A percentile compares a stretch with the other conserved stretches of the same genome.
Evolutionary conservation across 2,888 invertebrate genomes (phyloP).

Genomic region (Itoplectis maculator): DNA sequence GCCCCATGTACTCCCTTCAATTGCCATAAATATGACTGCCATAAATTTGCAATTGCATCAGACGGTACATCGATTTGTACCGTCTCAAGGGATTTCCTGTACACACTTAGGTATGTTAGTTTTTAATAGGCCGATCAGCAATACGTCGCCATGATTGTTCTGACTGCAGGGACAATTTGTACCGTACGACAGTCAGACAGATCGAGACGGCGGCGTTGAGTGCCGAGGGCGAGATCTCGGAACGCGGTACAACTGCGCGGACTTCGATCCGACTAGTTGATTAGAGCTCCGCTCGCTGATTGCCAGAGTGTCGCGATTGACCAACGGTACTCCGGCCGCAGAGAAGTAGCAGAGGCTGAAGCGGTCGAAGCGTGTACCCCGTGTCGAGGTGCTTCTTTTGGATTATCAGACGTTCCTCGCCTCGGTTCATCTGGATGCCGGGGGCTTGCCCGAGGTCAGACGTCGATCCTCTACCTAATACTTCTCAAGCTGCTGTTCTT

Average conservation of each 20-base stretch:
- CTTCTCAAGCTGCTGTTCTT: slow-evolving; percentile 61
- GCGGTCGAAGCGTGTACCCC: slow-evolving; percentile 8
- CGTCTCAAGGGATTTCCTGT: background rate
- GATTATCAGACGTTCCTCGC: slow-evolving; percentile 58
- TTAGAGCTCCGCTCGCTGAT: slow-evolving; percentile 75
- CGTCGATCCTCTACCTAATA: slow-evolving; percentile 52
- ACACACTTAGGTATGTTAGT: background rate
- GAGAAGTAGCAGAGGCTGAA: slow-evolving; percentile 37
- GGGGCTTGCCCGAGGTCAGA: slow-evolving; percentile 59
- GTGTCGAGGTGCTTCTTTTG: slow-evolving; percentile 47
- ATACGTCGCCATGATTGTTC: slow-evolving; percentile 60
- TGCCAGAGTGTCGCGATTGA: slow-evolving; percentile 72
- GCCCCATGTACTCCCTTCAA: too few species aligned
- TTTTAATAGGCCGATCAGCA: slow-evolving; percentile 54
- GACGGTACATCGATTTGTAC: background rate
- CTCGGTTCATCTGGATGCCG: slow-evolving; percentile 62
- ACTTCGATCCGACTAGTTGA: slow-evolving; percentile 74
- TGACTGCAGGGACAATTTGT: slow-evolving; percentile 75
- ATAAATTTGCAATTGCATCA: background rate
- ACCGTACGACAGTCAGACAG: slow-evolving; percentile 71
- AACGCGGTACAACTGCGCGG: slow-evolving; percentile 64
- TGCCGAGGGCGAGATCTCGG: slow-evolving; percentile 45
- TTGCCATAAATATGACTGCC: too few species aligned
- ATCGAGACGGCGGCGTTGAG: slow-evolving; percentile 51
- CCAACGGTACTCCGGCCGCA: slow-evolving; percentile 73